Base-by-base conservation (phyloP, 2,888 invertebrate genomes). In the Argyra leucocephala region DNA sequence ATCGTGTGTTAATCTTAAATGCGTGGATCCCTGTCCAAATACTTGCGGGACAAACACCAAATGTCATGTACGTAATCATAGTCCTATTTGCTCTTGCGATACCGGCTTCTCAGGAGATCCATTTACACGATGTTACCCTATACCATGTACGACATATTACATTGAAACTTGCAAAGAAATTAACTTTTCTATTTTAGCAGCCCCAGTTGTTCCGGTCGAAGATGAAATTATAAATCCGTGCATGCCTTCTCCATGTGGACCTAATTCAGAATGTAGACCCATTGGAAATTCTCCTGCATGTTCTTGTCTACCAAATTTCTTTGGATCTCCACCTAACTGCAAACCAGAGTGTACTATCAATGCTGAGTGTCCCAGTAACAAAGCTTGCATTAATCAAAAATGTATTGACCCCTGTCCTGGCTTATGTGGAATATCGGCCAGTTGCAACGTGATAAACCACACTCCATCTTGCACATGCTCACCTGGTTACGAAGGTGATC, bases 281-380 rank as follows among this genome's bases (percentile, higher is more conserved):
- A 76, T 86, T 12, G 85, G 84, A 69, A 88, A 87, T 70, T 76
- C 83, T 37, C 86, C 88, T 1, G 82, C 84, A 5, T 89, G 89
- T 74, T 82, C 81, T 31, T 87, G 87, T 70, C 73, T 80, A 15
- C 71, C 80, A 12, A 84, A 85, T 61, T 87, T 83, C 70, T 84
- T 84, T 22, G 89, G 89, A 61, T 83, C 86, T 72, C 85, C 87
- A 22, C 90, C 90, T 1, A 85, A 88, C 71, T 91, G 91, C 73
- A 83, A 87, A 69, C 90, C 90, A 9, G 91, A 91, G 78, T 93
- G 93, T 76, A 83, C 89, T 26, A 86, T 86, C 69, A 90, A 88
- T 74, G 83, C 84, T 24, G 89, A 90, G 76, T 90, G 89, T 75
- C 74, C 85, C 5, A 82, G 81, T 69, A 81, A 84, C 70, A 80